Percentiles rank a stretch among this genome's conserved stretches.
These are phyloP conservation scores for Peromyscus californicus DNA, from an alignment of 2,113 vertebrate genomes.

Conservation along the genomic window DNA sequence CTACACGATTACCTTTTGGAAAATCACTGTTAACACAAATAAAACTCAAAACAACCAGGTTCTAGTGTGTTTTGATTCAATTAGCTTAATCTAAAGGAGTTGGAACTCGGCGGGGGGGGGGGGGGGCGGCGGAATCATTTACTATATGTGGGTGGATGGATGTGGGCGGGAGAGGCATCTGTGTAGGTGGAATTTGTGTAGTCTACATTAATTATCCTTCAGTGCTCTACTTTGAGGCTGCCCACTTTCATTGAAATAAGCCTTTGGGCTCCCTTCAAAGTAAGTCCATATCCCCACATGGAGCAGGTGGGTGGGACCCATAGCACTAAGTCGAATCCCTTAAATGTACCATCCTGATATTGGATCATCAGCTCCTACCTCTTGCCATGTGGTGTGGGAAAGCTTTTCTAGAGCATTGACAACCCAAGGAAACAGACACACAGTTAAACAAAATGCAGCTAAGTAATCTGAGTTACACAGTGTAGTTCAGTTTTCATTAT, in stretches of 20 bases:
- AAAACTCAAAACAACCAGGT: background rate
- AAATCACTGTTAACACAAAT: background rate
- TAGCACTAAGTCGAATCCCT: background rate
- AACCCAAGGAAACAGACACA: background rate
- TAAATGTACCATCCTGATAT: background rate
- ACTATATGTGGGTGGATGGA: background rate
- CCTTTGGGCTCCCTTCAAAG: background rate
- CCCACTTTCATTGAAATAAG: constrained; percentile 7
- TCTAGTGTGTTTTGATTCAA: background rate
- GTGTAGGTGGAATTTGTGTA: background rate
- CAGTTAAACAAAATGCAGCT: background rate
- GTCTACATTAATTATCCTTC: background rate
- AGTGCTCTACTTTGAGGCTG: background rate
- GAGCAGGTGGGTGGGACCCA: background rate
- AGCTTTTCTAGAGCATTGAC: background rate
- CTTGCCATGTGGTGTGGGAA: background rate
- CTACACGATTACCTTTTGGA: background rate
- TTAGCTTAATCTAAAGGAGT: background rate
- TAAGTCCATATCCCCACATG: background rate
- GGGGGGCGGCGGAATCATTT: background rate
- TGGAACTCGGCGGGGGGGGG: background rate
- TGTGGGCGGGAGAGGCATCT: background rate
- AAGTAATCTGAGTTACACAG: background rate
- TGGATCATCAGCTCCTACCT: background rate
- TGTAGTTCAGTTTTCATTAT: background rate